Conservation (phyloP, 2,797 vertebrate genomes). For the Cossypha caffra region DNA sequence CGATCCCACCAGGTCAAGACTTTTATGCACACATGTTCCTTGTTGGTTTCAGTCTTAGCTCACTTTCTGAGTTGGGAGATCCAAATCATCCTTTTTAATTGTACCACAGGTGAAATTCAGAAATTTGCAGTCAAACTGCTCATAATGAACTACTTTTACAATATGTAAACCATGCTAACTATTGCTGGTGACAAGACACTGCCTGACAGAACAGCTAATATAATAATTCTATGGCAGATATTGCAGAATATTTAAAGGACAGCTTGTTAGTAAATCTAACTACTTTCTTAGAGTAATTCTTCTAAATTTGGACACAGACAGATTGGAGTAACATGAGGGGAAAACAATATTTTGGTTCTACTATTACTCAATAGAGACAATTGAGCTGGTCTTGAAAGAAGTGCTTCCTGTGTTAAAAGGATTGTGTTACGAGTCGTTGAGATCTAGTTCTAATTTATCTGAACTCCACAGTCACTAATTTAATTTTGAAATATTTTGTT, state of each 20-base stretch:
- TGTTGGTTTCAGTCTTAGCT: neutral
- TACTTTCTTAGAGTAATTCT: neutral
- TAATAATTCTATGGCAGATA: neutral
- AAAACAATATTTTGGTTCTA: neutral
- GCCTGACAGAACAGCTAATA: neutral
- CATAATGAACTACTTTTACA: neutral
- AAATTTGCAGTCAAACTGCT: neutral
- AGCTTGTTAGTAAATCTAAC: neutral
- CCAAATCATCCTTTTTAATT: neutral
- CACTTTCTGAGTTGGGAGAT: neutral
- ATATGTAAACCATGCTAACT: neutral
- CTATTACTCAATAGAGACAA: neutral
- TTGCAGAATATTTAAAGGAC: neutral
- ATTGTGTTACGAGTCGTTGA: neutral
- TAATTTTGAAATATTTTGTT: neutral
- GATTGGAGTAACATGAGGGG: neutral
- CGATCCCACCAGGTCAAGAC: neutral
- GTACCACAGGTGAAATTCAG: neutral
- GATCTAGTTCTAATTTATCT: neutral
- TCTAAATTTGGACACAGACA: neutral
- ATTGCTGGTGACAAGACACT: neutral
- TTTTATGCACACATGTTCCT: neutral
- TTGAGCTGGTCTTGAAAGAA: neutral
- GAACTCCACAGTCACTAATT: neutral
- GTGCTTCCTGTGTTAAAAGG: neutral